Base-by-base conservation (phyloP, 2,888 invertebrate species). In the Papilio protenor region DNA sequence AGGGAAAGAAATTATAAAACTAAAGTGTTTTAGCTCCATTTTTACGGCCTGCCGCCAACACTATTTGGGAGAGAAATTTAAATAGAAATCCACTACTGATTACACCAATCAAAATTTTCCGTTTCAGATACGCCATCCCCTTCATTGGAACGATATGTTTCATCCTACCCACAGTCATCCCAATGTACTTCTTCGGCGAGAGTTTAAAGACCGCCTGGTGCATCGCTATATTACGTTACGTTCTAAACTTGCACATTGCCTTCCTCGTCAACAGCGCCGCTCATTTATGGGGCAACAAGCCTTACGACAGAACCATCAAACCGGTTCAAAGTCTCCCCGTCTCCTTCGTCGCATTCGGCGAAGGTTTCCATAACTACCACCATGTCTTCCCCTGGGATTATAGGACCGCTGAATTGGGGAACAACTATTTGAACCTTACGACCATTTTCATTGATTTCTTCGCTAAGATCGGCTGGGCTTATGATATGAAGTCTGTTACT, bases 121-220 rank as follows among this genome's bases (percentile, higher is more conserved):
- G 47, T 84, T 82, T 3, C 86, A 94, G 96, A 82, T 94, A 95
- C 87, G 97, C 97, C 81, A 82, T 96, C 61, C 94, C 95, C 14
- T 86, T 96, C 76, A 96, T 96, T 84, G 91, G 96, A 0, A 77
- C 96, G 0, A 95, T 84, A 83, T 98, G 97, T 90, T 85, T 85
- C 76, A 33, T 81, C 0, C 81, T 86, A 0, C 86, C 86, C 0
- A 85, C 86, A 2, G 1, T 84, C 16, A 86, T 96, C 10, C 96
- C 96, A 0, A 91, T 95, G 82, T 95, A 93, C 82, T 88, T 92
- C 79, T 96, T 96, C 96, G 94, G 92, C 1, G 96, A 96, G 86
- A 90, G 84, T 2, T 85, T 89, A 33, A 82, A 73, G 77, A 89
- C 88, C 80, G 84, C 92, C 2, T 92, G 90, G 90, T 87, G 90